These are phyloP conservation scores for Chromobotia macracanthus DNA, from an alignment of 2,797 vertebrate species.

Conservation along the genomic window DNA sequence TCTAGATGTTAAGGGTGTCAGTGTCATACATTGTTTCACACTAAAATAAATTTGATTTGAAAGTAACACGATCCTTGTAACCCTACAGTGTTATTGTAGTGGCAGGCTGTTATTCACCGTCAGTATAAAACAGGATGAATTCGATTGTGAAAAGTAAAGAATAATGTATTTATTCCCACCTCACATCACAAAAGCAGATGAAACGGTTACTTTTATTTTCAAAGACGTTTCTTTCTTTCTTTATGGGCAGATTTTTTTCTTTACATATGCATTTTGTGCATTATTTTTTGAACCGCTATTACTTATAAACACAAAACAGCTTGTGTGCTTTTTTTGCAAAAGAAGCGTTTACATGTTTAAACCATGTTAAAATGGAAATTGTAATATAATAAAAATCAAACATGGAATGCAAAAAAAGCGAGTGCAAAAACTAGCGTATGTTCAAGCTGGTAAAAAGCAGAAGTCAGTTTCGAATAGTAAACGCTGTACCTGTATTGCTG, in stretches of 20 bases:
- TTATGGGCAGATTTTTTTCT: not conserved
- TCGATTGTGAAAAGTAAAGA: not conserved
- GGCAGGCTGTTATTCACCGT: not conserved
- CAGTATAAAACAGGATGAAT: conserved; percentile 4
- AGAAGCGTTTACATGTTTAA: not conserved
- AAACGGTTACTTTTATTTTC: not conserved
- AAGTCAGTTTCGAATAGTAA: not conserved
- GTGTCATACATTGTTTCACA: not conserved
- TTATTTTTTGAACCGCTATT: not conserved
- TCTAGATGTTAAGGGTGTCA: not conserved
- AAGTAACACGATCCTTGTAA: conserved; percentile 4
- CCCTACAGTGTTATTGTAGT: conserved; percentile 8
- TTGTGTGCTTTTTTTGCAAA: not conserved
- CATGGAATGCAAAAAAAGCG: not conserved
- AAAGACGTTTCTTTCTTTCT: not conserved
- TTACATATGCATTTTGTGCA: not conserved
- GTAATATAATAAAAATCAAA: conserved; percentile 3
- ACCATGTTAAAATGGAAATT: conserved; percentile 57
- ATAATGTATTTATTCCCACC: not conserved
- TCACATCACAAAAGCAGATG: not conserved
- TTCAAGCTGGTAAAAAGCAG: not conserved
- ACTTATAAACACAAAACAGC: not conserved
- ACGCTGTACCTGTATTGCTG: not conserved
- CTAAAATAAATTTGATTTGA: not conserved
- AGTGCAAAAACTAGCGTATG: not conserved